These are phyloP conservation scores for Atherix ibis DNA, from an alignment of 2,888 invertebrate genomes.

Conservation along the genomic window DNA sequence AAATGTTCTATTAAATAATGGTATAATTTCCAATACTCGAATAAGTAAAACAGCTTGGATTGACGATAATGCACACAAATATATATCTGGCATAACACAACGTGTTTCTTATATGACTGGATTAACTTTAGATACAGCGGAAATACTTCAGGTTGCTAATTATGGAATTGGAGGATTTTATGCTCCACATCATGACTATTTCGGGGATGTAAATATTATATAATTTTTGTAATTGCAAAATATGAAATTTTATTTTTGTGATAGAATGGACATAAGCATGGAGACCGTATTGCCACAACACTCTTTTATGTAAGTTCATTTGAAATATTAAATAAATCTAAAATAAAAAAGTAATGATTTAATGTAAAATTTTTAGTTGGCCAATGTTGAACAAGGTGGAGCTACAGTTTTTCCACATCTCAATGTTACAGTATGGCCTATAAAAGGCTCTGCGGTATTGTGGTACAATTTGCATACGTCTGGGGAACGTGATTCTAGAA, in stretches of 20 bases:
- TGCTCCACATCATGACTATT: constrained; percentile 96
- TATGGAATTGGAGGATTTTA: constrained; percentile 98
- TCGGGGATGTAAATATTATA: too few relatives aligned
- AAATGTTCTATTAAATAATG: too few relatives aligned
- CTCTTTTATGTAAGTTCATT: constrained; percentile 27
- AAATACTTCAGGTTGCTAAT: constrained; percentile 95
- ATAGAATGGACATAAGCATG: constrained; percentile 7
- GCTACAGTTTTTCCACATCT: constrained; percentile 85
- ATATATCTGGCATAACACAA: constrained; percentile 55
- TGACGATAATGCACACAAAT: constrained; percentile 61
- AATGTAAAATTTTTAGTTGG: constrained; percentile 48
- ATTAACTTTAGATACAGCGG: constrained; percentile 72
- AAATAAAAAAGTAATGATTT: too few relatives aligned
- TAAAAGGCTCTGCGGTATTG: constrained; percentile 74
- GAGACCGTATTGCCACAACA: constrained; percentile 28
- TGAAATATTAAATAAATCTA: not conserved
- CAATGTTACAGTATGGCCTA: constrained; percentile 66
- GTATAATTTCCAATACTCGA: constrained; percentile 34
- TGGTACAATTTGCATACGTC: constrained; percentile 81
- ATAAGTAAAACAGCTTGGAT: constrained; percentile 98
- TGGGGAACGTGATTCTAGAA: constrained; percentile 74
- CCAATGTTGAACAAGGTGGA: constrained; percentile 83
- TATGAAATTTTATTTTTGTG: not conserved
- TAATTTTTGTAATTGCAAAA: too few relatives aligned
- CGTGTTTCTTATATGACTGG: constrained; percentile 78